Base-by-base conservation (phyloP, 1,140 invertebrate genomes). In the Leptinotarsa lineolata region DNA sequence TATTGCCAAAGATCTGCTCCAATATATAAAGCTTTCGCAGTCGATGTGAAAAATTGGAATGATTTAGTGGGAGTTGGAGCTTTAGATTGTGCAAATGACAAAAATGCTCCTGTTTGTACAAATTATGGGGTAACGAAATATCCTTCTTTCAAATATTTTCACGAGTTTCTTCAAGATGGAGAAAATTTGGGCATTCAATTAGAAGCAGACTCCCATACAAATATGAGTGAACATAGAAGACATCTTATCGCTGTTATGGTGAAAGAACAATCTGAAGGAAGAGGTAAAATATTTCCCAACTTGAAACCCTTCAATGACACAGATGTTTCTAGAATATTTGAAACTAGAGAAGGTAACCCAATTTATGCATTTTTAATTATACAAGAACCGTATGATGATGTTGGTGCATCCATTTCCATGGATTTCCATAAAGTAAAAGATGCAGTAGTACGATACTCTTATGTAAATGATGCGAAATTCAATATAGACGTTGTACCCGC, bases 61-160 rank as follows among this genome's bases (percentile, higher is more conserved):
- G 82, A 86, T 30, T 73, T 88, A 20, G 78, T 89, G 24, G 80
- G 80, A 66, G 76, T 90, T 44, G 86, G 82, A 46, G 89, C 86
- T 30, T 83, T 90, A 20, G 89, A 93, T 80, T 96, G 94, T 85
- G 90, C 93, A 2, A 88, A 91, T 78, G 91, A 94, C 77, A 87
- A 90, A 59, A 95, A 95, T 78, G 91, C 89, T 79, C 89, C 90
- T 61, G 84, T 94, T 30, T 96, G 94, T 83, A 86, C 94, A 63
- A 89, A 94, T 65, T 95, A 93, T 84, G 93, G 95, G 82, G 89
- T 97, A 46, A 92, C 92, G 88, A 88, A 87, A 6, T 97, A 96
- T 86, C 95, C 95, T 15, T 92, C 92, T 1, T 81, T 97, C 13
- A 89, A 91, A 76, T 92, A 92, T 77, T 91, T 95, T 81, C 88